phyloP scores from a whole-genome alignment of 2,113 vertebrate species.

The Okapia johnstoni region DNA sequence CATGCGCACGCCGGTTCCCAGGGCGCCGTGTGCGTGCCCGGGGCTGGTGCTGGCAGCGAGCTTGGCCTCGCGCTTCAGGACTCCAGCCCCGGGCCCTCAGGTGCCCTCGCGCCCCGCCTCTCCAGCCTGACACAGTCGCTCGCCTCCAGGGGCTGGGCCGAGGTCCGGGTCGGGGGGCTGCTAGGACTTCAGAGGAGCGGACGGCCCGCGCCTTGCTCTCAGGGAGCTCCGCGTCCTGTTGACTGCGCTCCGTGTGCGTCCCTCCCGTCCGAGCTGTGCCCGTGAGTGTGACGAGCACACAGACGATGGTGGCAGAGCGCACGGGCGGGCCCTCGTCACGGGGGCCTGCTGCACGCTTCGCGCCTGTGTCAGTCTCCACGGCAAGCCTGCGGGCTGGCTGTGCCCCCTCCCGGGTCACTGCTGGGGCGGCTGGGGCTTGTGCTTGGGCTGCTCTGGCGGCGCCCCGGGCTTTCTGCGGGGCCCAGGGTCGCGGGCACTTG shows the following conservation, averaged over 20 bases:
- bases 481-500: background rate
- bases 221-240: background rate
- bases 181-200: too few relatives aligned
- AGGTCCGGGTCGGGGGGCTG: background rate
- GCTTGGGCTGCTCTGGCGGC: background rate
- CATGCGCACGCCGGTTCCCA: accelerated
- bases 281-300: background rate
- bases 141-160: background rate
- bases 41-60: background rate
- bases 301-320: accelerated
- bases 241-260: too few relatives aligned
- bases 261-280: background rate
- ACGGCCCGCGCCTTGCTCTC: accelerated
- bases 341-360: background rate
- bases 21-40: accelerated
- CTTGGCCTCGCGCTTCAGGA: background rate
- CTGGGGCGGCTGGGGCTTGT: accelerated
- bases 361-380: background rate
- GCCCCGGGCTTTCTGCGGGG: background rate
- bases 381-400: background rate
- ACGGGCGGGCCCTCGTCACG: background rate
- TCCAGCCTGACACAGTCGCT: accelerated
- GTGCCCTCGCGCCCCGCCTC: background rate
- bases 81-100: background rate
- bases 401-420: background rate